These are phyloP conservation scores for Drosophila nigromelanica DNA, from an alignment of 1,140 invertebrate genomes.

Conservation along the genomic window DNA sequence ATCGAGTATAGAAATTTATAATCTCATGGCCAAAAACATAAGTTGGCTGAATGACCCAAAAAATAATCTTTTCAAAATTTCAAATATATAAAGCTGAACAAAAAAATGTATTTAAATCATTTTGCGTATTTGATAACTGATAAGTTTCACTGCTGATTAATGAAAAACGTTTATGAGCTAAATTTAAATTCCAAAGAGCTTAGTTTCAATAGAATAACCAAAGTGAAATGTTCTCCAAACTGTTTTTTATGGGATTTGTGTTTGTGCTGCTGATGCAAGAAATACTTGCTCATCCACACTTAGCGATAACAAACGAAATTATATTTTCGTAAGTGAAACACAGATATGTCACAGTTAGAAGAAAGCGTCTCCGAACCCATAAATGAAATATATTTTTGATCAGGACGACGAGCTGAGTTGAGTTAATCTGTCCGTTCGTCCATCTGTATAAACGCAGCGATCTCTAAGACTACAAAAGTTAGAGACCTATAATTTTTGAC, in stretches of 20 bases:
- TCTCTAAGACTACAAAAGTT: too few relatives aligned
- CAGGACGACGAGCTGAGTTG: too few relatives aligned
- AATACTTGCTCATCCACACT: not conserved
- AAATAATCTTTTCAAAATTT: too few relatives aligned
- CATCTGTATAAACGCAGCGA: too few relatives aligned
- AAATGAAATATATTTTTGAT: too few relatives aligned
- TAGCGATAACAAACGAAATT: not conserved
- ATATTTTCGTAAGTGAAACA: not conserved
- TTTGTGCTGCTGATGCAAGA: not conserved
- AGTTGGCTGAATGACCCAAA: too few relatives aligned
- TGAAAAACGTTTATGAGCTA: not conserved
- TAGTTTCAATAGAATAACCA: not conserved
- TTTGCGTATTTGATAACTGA: not conserved
- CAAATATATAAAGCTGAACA: too few relatives aligned
- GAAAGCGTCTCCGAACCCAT: too few relatives aligned
- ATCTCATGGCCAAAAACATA: not conserved
- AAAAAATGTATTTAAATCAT: too few relatives aligned
- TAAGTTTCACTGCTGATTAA: not conserved
- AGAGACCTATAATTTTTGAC: too few relatives aligned
- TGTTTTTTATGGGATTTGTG: not conserved
- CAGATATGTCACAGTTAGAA: too few relatives aligned
- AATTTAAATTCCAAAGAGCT: not conserved
- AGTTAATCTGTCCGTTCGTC: too few relatives aligned
- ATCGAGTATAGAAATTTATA: not conserved
- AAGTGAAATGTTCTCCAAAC: not conserved